Percentiles rank a stretch among this genome's conserved stretches.
phyloP scores from a whole-genome alignment of 2,113 vertebrate species.

The Mirza zaza region DNA sequence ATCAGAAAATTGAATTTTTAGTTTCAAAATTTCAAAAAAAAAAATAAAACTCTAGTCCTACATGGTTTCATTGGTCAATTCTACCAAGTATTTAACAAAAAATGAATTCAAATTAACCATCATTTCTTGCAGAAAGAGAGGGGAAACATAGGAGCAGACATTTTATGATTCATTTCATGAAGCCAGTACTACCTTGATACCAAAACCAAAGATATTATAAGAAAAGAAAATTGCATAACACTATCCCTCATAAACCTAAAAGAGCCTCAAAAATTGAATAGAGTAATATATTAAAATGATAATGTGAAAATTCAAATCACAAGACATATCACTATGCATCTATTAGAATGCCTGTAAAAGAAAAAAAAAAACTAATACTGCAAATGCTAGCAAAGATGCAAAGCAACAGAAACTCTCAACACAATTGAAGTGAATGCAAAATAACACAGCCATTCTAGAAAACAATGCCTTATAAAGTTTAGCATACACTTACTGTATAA shows the following conservation, averaged over 20 bases:
- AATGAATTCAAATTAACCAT: not conserved
- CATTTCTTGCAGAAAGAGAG: not conserved
- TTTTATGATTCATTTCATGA: not conserved
- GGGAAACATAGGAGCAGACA: rapidly evolving
- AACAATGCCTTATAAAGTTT: not conserved
- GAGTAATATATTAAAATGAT: not conserved
- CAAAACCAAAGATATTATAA: not conserved
- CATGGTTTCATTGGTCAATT: not conserved
- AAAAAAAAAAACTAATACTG: not conserved
- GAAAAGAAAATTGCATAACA: not conserved
- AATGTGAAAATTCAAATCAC: not conserved
- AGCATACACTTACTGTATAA: not conserved
- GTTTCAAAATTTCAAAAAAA: not conserved
- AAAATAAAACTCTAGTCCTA: not conserved
- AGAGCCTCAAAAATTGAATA: not conserved
- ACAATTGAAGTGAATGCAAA: not conserved
- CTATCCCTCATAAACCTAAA: not conserved
- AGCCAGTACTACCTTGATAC: not conserved
- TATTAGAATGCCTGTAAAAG: not conserved
- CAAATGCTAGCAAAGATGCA: not conserved
- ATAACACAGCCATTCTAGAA: not conserved
- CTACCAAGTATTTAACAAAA: not conserved
- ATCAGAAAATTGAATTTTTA: not conserved
- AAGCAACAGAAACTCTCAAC: not conserved
- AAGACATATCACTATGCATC: not conserved